Base-by-base conservation (phyloP, 2,888 invertebrate genomes). In the Acronicta leporina region DNA sequence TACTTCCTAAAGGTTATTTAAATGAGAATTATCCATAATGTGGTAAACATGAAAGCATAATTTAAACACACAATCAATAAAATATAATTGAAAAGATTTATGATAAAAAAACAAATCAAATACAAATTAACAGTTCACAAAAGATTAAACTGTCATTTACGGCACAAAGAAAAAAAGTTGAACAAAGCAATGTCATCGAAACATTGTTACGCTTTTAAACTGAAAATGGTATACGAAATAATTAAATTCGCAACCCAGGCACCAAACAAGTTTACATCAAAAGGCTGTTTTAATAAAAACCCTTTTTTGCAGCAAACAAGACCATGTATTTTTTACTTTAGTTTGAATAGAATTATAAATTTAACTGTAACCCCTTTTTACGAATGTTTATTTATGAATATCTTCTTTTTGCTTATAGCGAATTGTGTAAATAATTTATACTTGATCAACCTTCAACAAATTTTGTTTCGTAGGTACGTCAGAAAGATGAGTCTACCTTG, bases 291-390 rank as follows among this genome's bases (percentile, higher is more conserved):
- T 47, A 53, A 61, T 55, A 25, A 25, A 49, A 62, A 13, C 13
- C 48, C 33, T 45, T 58, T 70, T 62, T 50, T 35, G 52, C 48
- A 52, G 20, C 44, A 41, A 58, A 73, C 62, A 63, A 69, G 65
- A 38, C n/a, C 38, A 38, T 13, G 38, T 38, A 6, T 38, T n/a
- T 35, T 35, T 35, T 38, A n/a, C 7, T 38, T 33, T 33, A 11
- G 33, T 33, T 33, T 38, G 38, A 38, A 38, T 6, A n/a, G 38
- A 38, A 42, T 38, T 44, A 41, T 13, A 8, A 13, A 41, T 53
- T 45, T 40, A 9, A 27, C 20, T 30, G 1, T 27, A 47, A 25
- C 4, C 13, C n/a, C n/a, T 45, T 43, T 50, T 33, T 15, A 16
- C 5, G 30, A n/a, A 38, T 38, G n/a, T 38, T 10, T 10, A 9